Percentiles rank a stretch among this genome's conserved stretches.
Conservation (phyloP, 2,113 vertebrate species). For the Vireo altiloquus region DNA sequence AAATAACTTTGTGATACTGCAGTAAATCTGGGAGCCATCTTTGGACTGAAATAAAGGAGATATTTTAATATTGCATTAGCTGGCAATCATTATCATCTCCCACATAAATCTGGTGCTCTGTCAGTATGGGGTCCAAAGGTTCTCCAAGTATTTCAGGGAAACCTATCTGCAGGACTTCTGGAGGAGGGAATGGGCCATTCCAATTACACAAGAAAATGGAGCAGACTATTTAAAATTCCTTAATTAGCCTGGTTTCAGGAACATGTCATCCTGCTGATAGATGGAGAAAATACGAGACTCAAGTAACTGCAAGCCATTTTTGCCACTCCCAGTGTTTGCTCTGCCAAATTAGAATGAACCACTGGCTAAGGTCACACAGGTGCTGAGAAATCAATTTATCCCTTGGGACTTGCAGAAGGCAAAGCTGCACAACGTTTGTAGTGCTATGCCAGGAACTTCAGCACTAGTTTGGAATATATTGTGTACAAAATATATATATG, state of each 20-base stretch:
- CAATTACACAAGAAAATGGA: conserved; percentile 53
- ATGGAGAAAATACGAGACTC: background rate
- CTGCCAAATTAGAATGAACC: background rate
- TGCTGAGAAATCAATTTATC: conserved; percentile 36
- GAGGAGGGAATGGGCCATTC: conserved; percentile 39
- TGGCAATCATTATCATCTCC: conserved; percentile 26
- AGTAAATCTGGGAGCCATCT: background rate
- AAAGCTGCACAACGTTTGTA: background rate
- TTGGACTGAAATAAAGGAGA: background rate
- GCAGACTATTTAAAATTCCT: conserved; percentile 46
- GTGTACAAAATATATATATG: background rate
- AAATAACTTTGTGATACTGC: background rate
- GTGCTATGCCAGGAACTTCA: background rate
- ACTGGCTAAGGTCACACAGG: background rate
- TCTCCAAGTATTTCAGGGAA: conserved; percentile 37
- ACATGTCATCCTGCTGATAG: background rate
- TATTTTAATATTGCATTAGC: conserved; percentile 46
- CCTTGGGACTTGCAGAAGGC: background rate
- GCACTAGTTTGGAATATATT: background rate
- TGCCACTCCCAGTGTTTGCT: conserved; percentile 7
- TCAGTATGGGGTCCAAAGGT: conserved; percentile 18
- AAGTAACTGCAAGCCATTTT: background rate
- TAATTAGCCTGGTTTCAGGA: conserved; percentile 51
- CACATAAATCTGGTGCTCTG: background rate
- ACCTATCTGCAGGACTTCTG: background rate